phyloP scores from a whole-genome alignment of 2,888 invertebrate genomes.

The Protophormia terraenovae region DNA sequence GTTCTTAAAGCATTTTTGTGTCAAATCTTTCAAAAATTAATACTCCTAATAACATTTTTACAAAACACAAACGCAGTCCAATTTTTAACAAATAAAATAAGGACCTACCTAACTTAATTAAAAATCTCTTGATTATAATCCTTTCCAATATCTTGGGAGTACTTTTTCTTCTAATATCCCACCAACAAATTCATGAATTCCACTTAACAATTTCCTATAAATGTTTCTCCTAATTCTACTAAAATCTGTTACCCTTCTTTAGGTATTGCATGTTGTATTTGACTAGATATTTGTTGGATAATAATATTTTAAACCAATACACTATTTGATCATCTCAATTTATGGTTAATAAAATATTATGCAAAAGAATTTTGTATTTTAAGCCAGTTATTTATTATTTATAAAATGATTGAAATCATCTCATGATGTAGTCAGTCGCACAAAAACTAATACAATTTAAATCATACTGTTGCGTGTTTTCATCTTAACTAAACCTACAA shows the following conservation, averaged over 20 bases:
- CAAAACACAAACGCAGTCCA: no score
- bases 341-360: conserved; percentile 62
- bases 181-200: neutral
- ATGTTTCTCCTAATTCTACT: neutral
- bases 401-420: conserved; percentile 60
- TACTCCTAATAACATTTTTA: no score
- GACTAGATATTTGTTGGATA: conserved; percentile 31
- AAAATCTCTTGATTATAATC: no score
- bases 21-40: no score
- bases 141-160: no score
- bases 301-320: conserved; percentile 38
- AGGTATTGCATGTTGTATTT: conserved; percentile 39
- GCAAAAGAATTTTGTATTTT: conserved; percentile 42
- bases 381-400: conserved; percentile 59
- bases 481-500: conserved; percentile 54
- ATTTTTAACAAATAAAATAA: no score
- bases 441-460: conserved; percentile 63
- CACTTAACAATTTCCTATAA: neutral
- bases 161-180: neutral
- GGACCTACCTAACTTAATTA: no score
- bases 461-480: conserved; percentile 63
- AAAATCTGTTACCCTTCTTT: neutral
- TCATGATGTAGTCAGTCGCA: conserved; percentile 20
- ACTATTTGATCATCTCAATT: conserved; percentile 45
- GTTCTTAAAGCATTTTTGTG: no score